Conservation (phyloP, 2,113 vertebrate genomes). For the Rhinoptilus africanus region DNA sequence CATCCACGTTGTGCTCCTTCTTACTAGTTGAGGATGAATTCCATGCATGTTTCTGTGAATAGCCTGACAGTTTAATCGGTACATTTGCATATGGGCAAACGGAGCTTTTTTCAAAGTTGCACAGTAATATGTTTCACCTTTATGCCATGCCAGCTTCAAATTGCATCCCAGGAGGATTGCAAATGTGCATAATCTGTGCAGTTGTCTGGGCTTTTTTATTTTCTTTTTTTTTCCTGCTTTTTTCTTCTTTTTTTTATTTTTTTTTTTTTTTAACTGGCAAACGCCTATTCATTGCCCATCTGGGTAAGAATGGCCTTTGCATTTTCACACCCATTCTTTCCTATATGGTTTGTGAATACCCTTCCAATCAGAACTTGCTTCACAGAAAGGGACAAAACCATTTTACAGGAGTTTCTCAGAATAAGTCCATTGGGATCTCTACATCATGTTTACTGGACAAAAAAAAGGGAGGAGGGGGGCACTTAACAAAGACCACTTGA, state of each 20-base stretch:
- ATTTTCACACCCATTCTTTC: conserved; percentile 79
- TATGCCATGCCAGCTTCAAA: conserved; percentile 58
- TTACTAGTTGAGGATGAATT: conserved; percentile 47
- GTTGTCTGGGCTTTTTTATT: conserved; percentile 49
- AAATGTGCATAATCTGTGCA: conserved; percentile 68
- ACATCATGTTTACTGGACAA: conserved; percentile 73
- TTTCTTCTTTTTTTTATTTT: too few relatives aligned
- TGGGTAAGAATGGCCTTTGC: conserved; percentile 75
- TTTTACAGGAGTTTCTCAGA: conserved; percentile 78
- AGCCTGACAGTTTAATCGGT: conserved; percentile 59
- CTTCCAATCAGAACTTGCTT: conserved; percentile 76
- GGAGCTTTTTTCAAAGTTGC: conserved; percentile 57
- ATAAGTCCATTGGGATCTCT: conserved; percentile 74
- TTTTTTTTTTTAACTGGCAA: conserved; percentile 54
- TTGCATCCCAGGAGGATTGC: conserved; percentile 57
- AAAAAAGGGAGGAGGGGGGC: background rate
- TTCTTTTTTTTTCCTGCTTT: background rate
- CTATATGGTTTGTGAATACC: conserved; percentile 74
- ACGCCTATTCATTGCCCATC: conserved; percentile 78
- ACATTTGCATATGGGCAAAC: conserved; percentile 66
- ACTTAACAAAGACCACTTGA: conserved; percentile 74
- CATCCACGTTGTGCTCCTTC: conserved; percentile 25
- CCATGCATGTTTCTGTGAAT: conserved; percentile 64
- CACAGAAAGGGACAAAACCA: conserved; percentile 70
- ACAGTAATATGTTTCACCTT: conserved; percentile 63